Base-by-base conservation (phyloP, 1,140 invertebrate genomes). In the Drosophila quadrilineata region DNA sequence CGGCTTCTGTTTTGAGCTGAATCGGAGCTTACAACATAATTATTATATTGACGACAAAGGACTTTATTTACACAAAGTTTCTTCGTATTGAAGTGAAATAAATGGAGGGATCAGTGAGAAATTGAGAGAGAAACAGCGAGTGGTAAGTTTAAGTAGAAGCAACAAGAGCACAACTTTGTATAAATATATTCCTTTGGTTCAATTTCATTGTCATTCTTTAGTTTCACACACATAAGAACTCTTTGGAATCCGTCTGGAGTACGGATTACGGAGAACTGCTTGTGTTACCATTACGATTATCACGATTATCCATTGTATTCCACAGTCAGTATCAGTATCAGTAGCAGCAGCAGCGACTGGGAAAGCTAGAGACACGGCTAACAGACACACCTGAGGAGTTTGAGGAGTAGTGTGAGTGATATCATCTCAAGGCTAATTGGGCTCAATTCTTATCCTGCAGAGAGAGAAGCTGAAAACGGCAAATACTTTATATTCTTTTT, bases 11-110 rank as follows among this genome's bases (percentile, higher is more conserved):
- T 59, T 56, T 45, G 12, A 62, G 33, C 58, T 41, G 12, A 35
- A 26, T 46, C 45, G 16, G 22, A 41, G 46, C 57, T 24, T 54
- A 41, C 17, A 41, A 38, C 38, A 52, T 52, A 64, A 6, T 14
- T 48, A 65, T 14, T 41, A 35, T 33, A 21, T 38, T n/a, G n/a
- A n/a, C n/a, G n/a, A n/a, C 71, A 88, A 88, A 88, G 87, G 87
- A 88, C 75, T 88, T 88, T 88, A 88, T 88, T 88, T 88, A 88
- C 87, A 88, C 87, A 88, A 88, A 88, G 87, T 85, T 85, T 80
- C 66, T 84, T 65, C 62, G 62, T 57, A 62, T 45, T 40, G 52
- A 35, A 73, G 43, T 57, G 46, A 53, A 58, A 53, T n/a, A 35
- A 22, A 16, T 28, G 50, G 48, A 46, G 19, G 60, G 14, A 10